These are phyloP conservation scores for Hyaena hyaena DNA, from an alignment of 2,113 vertebrate species.

Conservation along the genomic window DNA sequence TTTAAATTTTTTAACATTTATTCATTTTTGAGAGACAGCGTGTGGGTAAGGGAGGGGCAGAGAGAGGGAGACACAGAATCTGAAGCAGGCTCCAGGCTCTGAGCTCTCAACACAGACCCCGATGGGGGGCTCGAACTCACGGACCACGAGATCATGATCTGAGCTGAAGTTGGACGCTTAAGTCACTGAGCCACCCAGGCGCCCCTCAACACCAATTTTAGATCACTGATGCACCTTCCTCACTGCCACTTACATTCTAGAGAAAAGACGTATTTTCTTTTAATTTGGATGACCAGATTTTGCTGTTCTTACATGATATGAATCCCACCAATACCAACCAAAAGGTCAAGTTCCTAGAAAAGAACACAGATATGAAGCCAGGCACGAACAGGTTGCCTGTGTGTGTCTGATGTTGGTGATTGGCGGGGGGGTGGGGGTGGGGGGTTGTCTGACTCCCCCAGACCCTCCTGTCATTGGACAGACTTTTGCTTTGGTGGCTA, in stretches of 20 bases:
- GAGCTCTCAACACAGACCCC: background rate
- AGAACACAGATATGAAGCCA: background rate
- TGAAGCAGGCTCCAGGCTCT: background rate
- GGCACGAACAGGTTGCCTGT: fast-evolving
- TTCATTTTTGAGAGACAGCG: background rate
- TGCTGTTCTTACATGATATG: background rate
- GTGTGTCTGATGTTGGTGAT: background rate
- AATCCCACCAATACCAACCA: background rate
- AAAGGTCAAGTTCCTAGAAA: background rate
- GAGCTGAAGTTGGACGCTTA: background rate
- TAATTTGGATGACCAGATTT: background rate
- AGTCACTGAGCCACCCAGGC: background rate
- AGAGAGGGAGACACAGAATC: background rate
- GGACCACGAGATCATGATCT: background rate
- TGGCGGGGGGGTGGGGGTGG: fast-evolving
- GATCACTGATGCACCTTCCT: background rate
- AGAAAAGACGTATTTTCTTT: background rate
- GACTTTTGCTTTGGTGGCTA: background rate
- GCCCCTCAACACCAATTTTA: background rate
- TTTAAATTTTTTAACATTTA: background rate
- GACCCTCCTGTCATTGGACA: background rate
- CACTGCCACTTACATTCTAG: background rate
- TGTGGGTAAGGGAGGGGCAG: background rate
- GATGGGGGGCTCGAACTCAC: background rate
- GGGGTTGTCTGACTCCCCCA: background rate